Base-by-base conservation (phyloP, 2,113 vertebrate genomes). In the Cisticola juncidis region DNA sequence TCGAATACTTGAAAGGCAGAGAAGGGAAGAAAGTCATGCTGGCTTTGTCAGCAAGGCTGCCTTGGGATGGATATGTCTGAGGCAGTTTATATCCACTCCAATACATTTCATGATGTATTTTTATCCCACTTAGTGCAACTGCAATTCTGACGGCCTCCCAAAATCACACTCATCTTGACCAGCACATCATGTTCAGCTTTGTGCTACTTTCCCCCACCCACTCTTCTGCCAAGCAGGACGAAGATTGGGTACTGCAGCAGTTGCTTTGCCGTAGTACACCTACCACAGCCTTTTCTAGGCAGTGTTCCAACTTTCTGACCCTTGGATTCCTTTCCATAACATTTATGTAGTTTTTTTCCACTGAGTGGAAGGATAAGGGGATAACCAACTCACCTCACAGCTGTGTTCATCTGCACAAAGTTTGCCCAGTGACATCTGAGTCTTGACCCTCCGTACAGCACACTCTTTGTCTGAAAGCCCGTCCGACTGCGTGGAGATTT, bases 391-490 rank as follows among this genome's bases (percentile, higher is more conserved):
- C 58, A 99, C 99, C 99, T 99, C 99, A 21, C 99, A 99, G 97
- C 98, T 98, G 92, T 98, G 99, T 56, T 99, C 99, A 36, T 99
- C 99, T 1, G 98, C 97, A 91, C 99, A 99, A 79, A 99, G 98
- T 94, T 99, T 99, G 84, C 99, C 99, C 97, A 99, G 97, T 6
- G 99, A 99, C 98, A 99, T 99, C 98, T 99, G 99, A 29, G 99
- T 99, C 97, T 99, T 99, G 94, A 99, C 99, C 31, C 99, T 98
- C 86, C 99, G 98, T 65, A 99, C 99, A 0, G 99, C 99, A 3
- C 99, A 99, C 98, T 99, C 99, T 90, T 99, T 99, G 98, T 99
- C 99, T 0, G 99, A 99, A 60, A 99, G 98, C 51, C 99, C 99
- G 1, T 99, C 99, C 0, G 99, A 99, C 97, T 99, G 99, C 6